These are phyloP conservation scores for Balanococcus diminutus DNA, from an alignment of 2,888 invertebrate species.

Conservation along the genomic window DNA sequence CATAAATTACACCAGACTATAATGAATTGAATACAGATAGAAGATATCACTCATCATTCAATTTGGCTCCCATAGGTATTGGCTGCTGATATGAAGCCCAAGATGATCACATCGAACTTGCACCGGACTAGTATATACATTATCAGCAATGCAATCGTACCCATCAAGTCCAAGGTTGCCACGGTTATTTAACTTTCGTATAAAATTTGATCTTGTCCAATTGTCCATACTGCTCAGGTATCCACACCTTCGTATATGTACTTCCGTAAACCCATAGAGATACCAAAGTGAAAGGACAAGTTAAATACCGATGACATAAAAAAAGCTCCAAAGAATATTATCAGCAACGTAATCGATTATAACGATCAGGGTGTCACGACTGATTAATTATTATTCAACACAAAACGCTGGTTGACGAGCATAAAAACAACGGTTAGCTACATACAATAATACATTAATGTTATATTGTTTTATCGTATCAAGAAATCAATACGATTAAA, in stretches of 20 bases:
- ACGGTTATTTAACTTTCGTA: neutral
- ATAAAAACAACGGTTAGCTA: constrained; percentile 13
- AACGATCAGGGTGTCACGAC: constrained; percentile 28
- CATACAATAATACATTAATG: too few relatives aligned
- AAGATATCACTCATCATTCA: too few relatives aligned
- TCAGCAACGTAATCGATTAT: constrained; percentile 21
- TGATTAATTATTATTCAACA: constrained; percentile 38
- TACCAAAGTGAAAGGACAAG: constrained; percentile 39
- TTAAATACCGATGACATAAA: constrained; percentile 19
- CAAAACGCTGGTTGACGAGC: constrained; percentile 11
- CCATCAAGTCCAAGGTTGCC: neutral
- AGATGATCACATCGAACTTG: too few relatives aligned
- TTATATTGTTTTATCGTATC: constrained; percentile 29
- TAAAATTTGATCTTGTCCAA: neutral
- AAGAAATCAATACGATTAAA: constrained; percentile 7
- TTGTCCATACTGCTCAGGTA: too few relatives aligned
- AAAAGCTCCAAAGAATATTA: constrained; percentile 9
- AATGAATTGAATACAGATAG: too few relatives aligned
- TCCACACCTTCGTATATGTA: too few relatives aligned
- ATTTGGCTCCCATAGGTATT: too few relatives aligned
- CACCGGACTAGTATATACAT: too few relatives aligned
- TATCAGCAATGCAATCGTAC: too few relatives aligned
- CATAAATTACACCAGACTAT: too few relatives aligned
- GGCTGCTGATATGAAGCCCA: too few relatives aligned
- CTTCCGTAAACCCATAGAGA: too few relatives aligned